Evolutionary conservation across 1,140 invertebrate species (phyloP), one percentile per base, ranked within the genome.

Genomic region (Heliconius congener): DNA sequence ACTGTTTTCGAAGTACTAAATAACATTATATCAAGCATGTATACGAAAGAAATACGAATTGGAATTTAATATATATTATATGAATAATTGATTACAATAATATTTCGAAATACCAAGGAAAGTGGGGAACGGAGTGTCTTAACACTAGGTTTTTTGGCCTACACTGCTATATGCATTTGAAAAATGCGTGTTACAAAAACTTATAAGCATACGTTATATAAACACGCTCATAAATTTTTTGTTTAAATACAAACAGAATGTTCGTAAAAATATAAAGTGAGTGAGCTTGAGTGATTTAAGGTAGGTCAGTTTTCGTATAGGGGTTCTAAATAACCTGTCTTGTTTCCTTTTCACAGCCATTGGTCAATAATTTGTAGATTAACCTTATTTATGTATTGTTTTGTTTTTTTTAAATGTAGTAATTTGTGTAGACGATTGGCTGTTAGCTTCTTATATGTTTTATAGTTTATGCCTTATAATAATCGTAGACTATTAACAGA

Each of bases 381-480:
- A 37, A 18, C 50, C 18, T 19, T 19, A 52, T 52, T 52, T 52
- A 52, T 52, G n/a, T 60, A 27, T 60, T 13, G 11, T 66, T 66
- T 27, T 11, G 23, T 30, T n/a, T 66, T 30, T 11, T 66, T 66
- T 66, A 3, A 16, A 16, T 11, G 1, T 13, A 16, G 1, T 66
- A 57, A 66, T 66, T 66, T 66, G 23, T 66, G 11, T 23, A 60
- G 19, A 23, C 55, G 55, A 23, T 60, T 60, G 55, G n/a, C 3
- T 60, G 55, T 60, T 60, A 60, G 55, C n/a, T 60, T 60, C 55
- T 60, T 60, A 60, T 13, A 60, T 60, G 23, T 23, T n/a, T 60
- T 23, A 27, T 60, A 11, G 55, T 2, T 60, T 52, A 52, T 19
- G 50, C 3, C 13, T 46, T 13, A 46, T 46, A 46, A 46, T 46